Conservation (phyloP, 2,113 vertebrate species). For the Phaethon lepturus region DNA sequence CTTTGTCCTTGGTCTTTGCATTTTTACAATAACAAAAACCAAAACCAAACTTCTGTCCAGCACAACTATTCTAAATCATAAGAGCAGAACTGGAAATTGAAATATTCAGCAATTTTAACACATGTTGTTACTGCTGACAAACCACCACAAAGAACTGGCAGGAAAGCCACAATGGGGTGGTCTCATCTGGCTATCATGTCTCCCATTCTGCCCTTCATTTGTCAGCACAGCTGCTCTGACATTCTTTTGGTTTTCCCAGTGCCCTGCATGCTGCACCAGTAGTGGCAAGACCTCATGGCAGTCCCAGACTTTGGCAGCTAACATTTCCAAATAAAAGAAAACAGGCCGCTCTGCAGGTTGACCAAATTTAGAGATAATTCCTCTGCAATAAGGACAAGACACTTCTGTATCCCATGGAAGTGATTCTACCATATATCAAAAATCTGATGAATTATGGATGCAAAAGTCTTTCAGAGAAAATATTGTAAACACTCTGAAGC, state of each 20-base stretch:
- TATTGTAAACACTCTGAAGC: neutral
- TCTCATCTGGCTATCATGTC: neutral
- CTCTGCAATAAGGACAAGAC: neutral
- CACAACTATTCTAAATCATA: neutral
- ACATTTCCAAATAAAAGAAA: neutral
- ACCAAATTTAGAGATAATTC: neutral
- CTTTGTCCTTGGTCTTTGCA: neutral
- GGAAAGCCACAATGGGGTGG: neutral
- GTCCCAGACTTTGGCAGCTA: neutral
- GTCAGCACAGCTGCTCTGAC: conserved; percentile 20
- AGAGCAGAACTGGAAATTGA: neutral
- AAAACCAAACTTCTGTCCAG: neutral
- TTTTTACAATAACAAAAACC: neutral
- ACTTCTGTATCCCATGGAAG: neutral
- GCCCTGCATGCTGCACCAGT: neutral
- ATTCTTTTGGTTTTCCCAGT: neutral
- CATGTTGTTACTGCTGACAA: neutral
- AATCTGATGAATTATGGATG: neutral
- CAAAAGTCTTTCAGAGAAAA: neutral
- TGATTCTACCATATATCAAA: neutral
- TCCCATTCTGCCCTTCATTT: neutral
- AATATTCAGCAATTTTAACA: neutral
- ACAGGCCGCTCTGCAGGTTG: neutral
- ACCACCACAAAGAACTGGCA: neutral
- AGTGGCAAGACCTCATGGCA: neutral